phyloP scores from a whole-genome alignment of 2,113 vertebrate species.

The Leptodactylus fuscus region DNA sequence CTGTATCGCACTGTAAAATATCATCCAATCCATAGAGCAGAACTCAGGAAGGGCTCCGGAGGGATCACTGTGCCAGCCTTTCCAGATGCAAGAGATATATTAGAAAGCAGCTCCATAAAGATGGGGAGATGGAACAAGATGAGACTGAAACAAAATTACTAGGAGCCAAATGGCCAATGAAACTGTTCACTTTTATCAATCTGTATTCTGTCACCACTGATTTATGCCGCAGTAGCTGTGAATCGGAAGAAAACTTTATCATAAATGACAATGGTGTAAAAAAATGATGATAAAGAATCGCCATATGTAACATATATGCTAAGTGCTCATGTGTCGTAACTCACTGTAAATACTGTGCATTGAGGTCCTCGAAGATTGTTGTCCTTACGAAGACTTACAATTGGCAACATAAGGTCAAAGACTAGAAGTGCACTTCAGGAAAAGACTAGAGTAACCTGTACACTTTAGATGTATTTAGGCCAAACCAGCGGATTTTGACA shows the following conservation, averaged over 20 bases:
- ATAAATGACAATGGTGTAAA: slow-evolving; percentile 1
- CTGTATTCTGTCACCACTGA: slow-evolving; percentile 61
- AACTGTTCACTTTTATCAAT: slow-evolving; percentile 59
- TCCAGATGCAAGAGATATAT: slow-evolving; percentile 52
- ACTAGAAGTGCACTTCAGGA: too few relatives aligned
- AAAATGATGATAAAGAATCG: neutral
- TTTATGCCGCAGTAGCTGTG: neutral
- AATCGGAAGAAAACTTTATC: neutral
- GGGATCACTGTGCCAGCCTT: slow-evolving; percentile 51
- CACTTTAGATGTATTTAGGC: too few relatives aligned
- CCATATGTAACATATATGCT: neutral
- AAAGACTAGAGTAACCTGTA: too few relatives aligned
- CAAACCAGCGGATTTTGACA: too few relatives aligned
- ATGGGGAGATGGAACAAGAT: slow-evolving; percentile 60
- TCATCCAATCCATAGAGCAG: slow-evolving; percentile 58
- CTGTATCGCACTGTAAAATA: slow-evolving; percentile 50
- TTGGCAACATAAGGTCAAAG: too few relatives aligned
- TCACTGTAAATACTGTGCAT: too few relatives aligned
- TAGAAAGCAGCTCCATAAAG: slow-evolving; percentile 64
- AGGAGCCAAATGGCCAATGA: slow-evolving; percentile 51
- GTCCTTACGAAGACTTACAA: too few relatives aligned
- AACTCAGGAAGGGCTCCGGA: slow-evolving; percentile 57
- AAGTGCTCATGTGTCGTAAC: neutral
- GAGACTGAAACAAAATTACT: slow-evolving; percentile 67
- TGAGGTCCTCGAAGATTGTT: too few relatives aligned